phyloP scores from a whole-genome alignment of 1,140 invertebrate species.

The Octopus bimaculoides region DNA sequence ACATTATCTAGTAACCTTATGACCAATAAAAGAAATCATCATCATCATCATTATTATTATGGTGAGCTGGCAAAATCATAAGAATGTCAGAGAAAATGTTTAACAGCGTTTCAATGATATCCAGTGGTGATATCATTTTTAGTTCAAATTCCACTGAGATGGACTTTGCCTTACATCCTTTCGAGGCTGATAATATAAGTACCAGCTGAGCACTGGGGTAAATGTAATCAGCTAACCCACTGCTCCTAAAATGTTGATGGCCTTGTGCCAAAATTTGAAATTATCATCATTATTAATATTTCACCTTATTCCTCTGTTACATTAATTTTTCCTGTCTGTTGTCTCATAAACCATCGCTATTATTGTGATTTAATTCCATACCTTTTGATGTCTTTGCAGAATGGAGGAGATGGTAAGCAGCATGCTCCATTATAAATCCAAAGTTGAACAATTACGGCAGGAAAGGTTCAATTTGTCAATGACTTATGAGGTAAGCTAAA shows the following conservation, averaged over 20 bases:
- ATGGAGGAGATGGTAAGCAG: slow-evolving; percentile 53
- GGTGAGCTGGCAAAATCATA: no score
- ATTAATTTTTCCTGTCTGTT: neutral
- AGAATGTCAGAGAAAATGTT: no score
- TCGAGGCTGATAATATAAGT: no score
- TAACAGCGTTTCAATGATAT: no score
- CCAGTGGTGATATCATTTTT: no score
- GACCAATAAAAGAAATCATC: no score
- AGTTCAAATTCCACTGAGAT: no score
- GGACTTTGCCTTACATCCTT: no score
- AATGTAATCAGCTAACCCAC: neutral
- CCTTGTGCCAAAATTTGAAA: neutral
- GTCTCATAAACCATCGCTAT: neutral
- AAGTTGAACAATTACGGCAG: slow-evolving; percentile 75
- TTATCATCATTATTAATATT: neutral
- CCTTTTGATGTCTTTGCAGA: slow-evolving; percentile 31
- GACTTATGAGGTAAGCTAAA: slow-evolving; percentile 67
- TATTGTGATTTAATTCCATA: neutral
- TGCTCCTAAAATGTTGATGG: neutral
- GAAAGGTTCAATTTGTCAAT: slow-evolving; percentile 72
- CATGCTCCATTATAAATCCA: slow-evolving; percentile 68
- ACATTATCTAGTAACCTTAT: no score
- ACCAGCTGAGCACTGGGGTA: neutral
- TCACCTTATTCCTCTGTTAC: neutral
- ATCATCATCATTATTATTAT: no score